Evolutionary conservation across 2,888 invertebrate genomes (phyloP).

Genomic region (Lepidocyrtoides sp.): DNA sequence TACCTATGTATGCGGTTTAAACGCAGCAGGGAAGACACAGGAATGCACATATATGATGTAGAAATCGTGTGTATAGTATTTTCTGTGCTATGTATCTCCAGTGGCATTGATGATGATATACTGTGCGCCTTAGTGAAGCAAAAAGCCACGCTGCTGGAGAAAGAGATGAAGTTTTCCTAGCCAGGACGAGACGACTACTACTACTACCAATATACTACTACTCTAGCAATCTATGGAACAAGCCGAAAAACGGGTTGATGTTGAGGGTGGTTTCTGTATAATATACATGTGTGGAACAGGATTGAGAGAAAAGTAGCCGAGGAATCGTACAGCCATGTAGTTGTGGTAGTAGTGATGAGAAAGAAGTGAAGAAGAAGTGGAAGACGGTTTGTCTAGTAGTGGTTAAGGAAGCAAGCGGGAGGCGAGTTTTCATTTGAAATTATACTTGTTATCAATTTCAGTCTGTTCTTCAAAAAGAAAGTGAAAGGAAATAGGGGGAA

Average conservation of each 20-base stretch:
- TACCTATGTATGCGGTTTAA: conserved; percentile 24
- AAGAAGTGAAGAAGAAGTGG: conserved; percentile 56
- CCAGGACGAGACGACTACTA: background rate
- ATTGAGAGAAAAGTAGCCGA: conserved; percentile 36
- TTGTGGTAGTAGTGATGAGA: conserved; percentile 20
- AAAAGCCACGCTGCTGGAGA: conserved; percentile 39
- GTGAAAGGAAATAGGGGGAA: conserved; percentile 55
- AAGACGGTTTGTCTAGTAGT: conserved; percentile 59
- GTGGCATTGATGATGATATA: background rate
- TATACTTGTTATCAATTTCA: conserved; percentile 63
- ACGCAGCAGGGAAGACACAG: conserved; percentile 30
- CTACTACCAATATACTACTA: background rate
- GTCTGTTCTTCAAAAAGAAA: conserved; percentile 65
- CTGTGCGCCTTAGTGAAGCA: background rate
- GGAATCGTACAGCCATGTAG: conserved; percentile 20
- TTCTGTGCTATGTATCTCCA: background rate
- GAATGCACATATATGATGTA: background rate
- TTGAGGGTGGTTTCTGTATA: conserved; percentile 6
- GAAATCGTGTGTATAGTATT: background rate
- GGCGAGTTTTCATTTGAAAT: conserved; percentile 71
- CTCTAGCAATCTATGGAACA: background rate
- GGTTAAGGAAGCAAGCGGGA: conserved; percentile 70
- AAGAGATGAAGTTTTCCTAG: conserved; percentile 33
- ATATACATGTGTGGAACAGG: background rate
- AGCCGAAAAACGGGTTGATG: conserved; percentile 44